Base-by-base conservation (phyloP, 2,888 invertebrate species). In the Keiferia lycopersicella region DNA sequence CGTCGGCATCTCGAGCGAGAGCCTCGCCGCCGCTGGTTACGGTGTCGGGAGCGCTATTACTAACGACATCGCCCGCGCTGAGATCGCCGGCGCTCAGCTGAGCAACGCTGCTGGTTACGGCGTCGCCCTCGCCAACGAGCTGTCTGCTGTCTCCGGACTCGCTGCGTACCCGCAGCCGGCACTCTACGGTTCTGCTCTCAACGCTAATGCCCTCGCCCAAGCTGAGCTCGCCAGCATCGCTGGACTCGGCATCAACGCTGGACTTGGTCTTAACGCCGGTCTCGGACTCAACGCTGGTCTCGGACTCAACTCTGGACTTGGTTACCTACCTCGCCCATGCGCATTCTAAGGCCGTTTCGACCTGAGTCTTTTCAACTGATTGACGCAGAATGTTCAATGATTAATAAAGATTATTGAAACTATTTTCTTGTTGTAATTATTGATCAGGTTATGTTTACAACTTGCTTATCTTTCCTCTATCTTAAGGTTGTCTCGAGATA, bases 41-140 rank as follows among this genome's bases (percentile, higher is more conserved):
- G 56, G 48, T 18, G 58, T 61, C 56, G 61, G 30, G 18, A 6
- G 18, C 20, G 59, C 45, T 18, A 16, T 41, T 18, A 41, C 22
- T 41, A 38, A 38, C 39, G 12, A 18, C 14, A 3, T 41, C 41
- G 56, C 56, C 34, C 26, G 56, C 34, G 30, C 56, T 56, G 30
- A 22, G 51, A 22, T 51, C 41, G 30, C 34, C 12, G 51, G 20
- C 10, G 51, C 20, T 18, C 22, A 51, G 8, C 14, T 26, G 20
- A 48, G 45, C n/a, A 38, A 12, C 51, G 39, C 53, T 39, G 14
- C 38, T 14, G 45, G 58, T 45, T 48, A 67, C n/a, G 68, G 64
- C 14, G 62, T 61, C 4, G 69, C 68, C 22, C 38, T 67, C 20
- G 66, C 56, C 26, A 68, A 60, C 18, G 59, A 63, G 48, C 68